Base-by-base conservation (phyloP, 2,888 invertebrate genomes). In the Amphipyra berbera region DNA sequence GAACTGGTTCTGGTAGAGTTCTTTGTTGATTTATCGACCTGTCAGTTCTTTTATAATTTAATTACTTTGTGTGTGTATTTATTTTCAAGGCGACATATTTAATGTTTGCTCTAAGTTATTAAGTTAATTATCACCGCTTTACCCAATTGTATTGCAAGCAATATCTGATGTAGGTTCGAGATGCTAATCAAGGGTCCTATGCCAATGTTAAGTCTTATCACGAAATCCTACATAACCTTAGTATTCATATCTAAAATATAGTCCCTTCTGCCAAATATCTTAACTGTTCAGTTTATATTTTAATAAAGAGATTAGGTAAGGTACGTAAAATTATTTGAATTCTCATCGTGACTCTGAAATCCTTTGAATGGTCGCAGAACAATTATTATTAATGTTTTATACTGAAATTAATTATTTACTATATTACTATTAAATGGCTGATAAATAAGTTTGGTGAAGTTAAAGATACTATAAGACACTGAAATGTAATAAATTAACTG, bases 261-360 rank as follows among this genome's bases (percentile, higher is more conserved):
- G 41, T 27, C 38, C 15, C 44, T 49, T 45, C 6, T 30, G 37
- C 41, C 5, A 53, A 62, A 47, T 53, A 40, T 38, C 37, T 62
- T n/a, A 57, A 62, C 44, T 53, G 52, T 42, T 54, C 42, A 35
- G 42, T 42, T 55, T 30, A 54, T 42, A n/a, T 30, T 55, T 15
- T 53, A 33, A 41, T 45, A 13, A 57, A 42, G 41, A 21, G 15
- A 30, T 44, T 9, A 42, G 15, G 6, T 7, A 30, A n/a, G 30
- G 12, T 40, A 14, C 21, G 45, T 10, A 47, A 41, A 45, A 45
- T 54, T 41, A 53, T 56, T 56, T 4, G 9, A 14, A 14, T 45
- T 55, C 1, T 47, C 21, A 54, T 10, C 27, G 41, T 41, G n/a
- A 44, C 14, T 21, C n/a, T 45, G 6, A 21, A 59, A 53, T 49